Evolutionary conservation across 2,888 invertebrate genomes (phyloP).

Genomic region (Aplocera efformata): DNA sequence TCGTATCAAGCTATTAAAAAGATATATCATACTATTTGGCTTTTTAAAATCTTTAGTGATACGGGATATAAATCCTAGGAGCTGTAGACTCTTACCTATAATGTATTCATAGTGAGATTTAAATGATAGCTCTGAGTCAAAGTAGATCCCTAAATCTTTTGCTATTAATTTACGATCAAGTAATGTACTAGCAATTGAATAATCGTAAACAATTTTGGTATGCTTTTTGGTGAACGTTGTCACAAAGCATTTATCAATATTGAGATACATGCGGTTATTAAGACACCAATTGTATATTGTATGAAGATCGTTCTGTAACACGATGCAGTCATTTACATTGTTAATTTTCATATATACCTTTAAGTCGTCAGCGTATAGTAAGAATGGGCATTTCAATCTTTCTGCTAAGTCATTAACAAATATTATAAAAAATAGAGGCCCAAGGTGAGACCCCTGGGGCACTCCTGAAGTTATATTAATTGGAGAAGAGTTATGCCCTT

Average conservation of each 20-base stretch:
- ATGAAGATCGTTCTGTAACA: conserved; percentile 5
- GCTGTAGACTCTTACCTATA: neutral
- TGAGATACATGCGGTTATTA: conserved; percentile 1
- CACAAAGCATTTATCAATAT: conserved; percentile 7
- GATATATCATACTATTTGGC: neutral
- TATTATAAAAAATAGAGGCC: conserved; percentile 19
- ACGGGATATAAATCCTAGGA: neutral
- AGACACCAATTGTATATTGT: conserved; percentile 1
- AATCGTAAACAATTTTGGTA: conserved; percentile 1
- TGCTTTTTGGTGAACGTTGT: conserved; percentile 6
- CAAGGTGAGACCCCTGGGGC: conserved; percentile 22
- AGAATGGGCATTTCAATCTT: neutral
- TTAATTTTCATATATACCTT: conserved; percentile 11
- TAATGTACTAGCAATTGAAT: neutral
- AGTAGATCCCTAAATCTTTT: conserved; percentile 1
- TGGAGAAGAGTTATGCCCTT: conserved; percentile 10
- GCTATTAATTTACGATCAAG: neutral
- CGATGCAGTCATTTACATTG: neutral
- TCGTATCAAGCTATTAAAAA: neutral
- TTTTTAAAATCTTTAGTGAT: neutral
- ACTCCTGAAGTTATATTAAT: conserved; percentile 11
- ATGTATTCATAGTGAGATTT: neutral
- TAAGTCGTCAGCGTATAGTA: conserved; percentile 21
- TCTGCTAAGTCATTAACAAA: conserved; percentile 16
- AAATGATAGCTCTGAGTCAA: neutral